These are phyloP conservation scores for Hanleya hanleyi DNA, from an alignment of 2,888 invertebrate species.

Conservation along the genomic window DNA sequence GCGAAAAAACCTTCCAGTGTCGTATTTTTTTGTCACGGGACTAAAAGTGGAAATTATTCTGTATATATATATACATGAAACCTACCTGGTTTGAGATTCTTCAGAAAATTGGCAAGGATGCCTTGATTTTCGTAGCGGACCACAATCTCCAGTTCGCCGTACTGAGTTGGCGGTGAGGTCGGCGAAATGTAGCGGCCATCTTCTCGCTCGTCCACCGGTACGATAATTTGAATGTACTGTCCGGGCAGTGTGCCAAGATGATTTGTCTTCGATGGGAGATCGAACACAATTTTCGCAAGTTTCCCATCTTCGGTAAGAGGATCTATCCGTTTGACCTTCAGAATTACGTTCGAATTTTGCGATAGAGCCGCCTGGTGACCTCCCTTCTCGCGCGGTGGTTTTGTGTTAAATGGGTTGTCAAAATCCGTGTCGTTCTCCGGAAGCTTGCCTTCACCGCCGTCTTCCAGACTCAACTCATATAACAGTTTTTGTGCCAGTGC, in stretches of 20 bases:
- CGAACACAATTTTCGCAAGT: neutral
- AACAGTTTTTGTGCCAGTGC: neutral
- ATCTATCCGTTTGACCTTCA: neutral
- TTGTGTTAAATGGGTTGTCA: slow-evolving; percentile 1
- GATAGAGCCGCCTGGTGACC: neutral
- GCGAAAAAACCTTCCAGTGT: too few species aligned
- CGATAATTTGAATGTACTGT: neutral
- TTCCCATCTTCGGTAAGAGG: neutral
- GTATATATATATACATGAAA: too few species aligned
- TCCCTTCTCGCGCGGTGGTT: neutral
- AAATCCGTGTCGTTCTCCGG: neutral
- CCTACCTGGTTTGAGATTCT: too few species aligned
- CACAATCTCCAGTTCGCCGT: neutral
- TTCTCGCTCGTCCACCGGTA: neutral
- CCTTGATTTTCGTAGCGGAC: too few species aligned
- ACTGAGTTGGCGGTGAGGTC: neutral
- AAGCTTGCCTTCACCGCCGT: neutral
- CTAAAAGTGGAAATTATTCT: too few species aligned
- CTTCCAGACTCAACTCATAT: neutral
- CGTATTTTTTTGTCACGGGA: too few species aligned
- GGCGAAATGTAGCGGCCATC: neutral
- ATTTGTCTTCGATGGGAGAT: neutral
- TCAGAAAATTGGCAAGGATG: too few species aligned
- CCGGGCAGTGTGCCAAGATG: neutral
- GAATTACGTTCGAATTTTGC: neutral